Percentiles rank a stretch among this genome's conserved stretches.
phyloP scores from a whole-genome alignment of 2,113 vertebrate species.

The Catagonus wagneri region DNA sequence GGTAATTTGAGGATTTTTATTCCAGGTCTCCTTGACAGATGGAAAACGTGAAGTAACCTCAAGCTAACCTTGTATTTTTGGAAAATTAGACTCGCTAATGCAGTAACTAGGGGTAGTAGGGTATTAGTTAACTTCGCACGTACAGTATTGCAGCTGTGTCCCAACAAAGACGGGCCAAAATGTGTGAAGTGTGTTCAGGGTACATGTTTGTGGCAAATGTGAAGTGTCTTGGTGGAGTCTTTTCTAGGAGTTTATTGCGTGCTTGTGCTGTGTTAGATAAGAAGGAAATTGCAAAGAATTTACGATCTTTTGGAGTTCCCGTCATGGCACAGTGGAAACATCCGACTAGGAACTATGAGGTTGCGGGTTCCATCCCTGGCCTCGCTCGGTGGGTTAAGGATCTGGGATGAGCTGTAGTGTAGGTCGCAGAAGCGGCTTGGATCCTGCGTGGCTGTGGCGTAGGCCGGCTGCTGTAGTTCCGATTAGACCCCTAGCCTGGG shows the following conservation, averaged over 20 bases:
- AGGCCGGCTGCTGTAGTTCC: too few relatives aligned
- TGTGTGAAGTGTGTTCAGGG: neutral
- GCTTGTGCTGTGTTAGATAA: neutral
- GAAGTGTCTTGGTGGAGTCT: neutral
- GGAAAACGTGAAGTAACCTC: conserved; percentile 57
- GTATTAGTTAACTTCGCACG: neutral
- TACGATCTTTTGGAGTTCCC: neutral
- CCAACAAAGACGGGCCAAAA: neutral
- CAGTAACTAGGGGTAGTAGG: neutral
- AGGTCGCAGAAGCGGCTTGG: too few relatives aligned
- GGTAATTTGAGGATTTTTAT: conserved; percentile 68
- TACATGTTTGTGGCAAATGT: conserved; percentile 44
- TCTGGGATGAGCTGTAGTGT: too few relatives aligned
- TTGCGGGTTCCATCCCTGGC: too few relatives aligned
- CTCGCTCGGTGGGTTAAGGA: too few relatives aligned
- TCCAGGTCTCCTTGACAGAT: conserved; percentile 9
- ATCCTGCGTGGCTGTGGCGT: too few relatives aligned
- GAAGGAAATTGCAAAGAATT: neutral
- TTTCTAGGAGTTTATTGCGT: neutral
- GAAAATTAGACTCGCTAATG: conserved; percentile 52
- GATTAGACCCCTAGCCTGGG: too few relatives aligned
- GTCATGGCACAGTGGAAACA: too few relatives aligned
- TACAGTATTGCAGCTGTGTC: neutral
- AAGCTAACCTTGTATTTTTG: neutral
- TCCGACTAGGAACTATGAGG: too few relatives aligned